Conservation (phyloP, 92 coral and sea anemone species). For the Metridium senile region DNA sequence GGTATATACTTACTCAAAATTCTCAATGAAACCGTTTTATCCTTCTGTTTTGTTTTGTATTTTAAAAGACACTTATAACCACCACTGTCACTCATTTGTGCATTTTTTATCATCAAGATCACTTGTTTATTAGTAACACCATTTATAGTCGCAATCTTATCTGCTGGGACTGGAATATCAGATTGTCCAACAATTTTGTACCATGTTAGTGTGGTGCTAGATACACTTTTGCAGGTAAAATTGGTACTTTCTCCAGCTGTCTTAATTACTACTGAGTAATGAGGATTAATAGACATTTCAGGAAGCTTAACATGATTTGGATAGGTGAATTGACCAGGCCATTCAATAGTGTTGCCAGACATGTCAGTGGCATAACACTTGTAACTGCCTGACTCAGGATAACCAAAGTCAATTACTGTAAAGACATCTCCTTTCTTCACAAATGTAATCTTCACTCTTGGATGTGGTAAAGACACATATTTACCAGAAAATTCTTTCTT, state of each 20-base stretch:
- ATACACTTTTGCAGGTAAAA: conserved; percentile 6
- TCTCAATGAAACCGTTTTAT: background rate
- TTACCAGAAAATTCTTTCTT: background rate
- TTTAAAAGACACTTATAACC: conserved; percentile 6
- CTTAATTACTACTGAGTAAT: background rate
- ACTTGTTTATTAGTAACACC: background rate
- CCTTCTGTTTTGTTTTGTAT: background rate
- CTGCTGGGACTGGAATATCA: background rate
- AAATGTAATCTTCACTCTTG: background rate
- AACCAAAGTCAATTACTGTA: conserved; percentile 14
- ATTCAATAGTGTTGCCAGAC: conserved; percentile 10
- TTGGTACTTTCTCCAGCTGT: background rate
- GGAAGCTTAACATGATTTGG: background rate
- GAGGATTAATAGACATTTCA: background rate
- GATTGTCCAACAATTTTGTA: background rate
- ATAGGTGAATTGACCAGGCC: background rate
- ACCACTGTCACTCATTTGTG: conserved; percentile 2
- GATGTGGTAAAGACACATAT: background rate
- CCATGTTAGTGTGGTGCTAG: conserved; percentile 1
- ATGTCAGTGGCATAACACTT: conserved; percentile 36
- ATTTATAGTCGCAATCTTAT: background rate
- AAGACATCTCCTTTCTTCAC: conserved; percentile 29
- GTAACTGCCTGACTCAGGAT: conserved; percentile 33
- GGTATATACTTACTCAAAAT: conserved; percentile 22
- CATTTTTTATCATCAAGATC: conserved; percentile 17